phyloP scores from a whole-genome alignment of 2,797 vertebrate genomes.

The Spheniscus humboldti region DNA sequence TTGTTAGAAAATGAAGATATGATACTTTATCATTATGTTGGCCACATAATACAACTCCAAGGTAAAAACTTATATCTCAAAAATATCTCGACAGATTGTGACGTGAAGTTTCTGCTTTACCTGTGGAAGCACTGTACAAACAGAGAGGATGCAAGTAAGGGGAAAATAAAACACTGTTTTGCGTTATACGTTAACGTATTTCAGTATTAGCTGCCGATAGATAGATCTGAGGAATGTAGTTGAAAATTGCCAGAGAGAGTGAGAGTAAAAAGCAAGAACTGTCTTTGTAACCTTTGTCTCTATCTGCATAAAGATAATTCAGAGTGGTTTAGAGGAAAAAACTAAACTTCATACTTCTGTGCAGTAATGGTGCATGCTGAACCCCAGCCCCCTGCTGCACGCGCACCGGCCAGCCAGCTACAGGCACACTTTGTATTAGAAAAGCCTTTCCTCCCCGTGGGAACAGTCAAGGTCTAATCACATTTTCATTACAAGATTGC shows the following conservation, averaged over 20 bases:
- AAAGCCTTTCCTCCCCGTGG: slow-evolving; percentile 20
- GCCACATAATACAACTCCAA: not conserved
- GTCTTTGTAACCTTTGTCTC: not conserved
- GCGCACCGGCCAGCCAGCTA: not conserved
- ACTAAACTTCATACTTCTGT: not conserved
- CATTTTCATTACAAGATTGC: slow-evolving; percentile 32
- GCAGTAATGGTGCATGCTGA: not conserved
- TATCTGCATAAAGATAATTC: not conserved
- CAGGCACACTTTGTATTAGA: not conserved
- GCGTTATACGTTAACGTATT: not conserved
- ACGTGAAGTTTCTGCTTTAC: not conserved
- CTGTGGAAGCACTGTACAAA: not conserved
- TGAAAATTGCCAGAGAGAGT: not conserved
- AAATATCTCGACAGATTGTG: not conserved
- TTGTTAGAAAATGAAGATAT: not conserved
- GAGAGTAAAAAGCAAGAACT: not conserved
- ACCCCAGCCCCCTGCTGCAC: not conserved
- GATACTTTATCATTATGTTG: not conserved
- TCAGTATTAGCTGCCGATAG: not conserved
- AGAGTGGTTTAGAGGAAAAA: not conserved
- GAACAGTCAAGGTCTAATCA: slow-evolving; percentile 29
- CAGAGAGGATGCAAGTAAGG: not conserved
- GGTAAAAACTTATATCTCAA: not conserved
- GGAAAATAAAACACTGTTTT: not conserved
- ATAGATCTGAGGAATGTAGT: not conserved